These are phyloP conservation scores for Aratinga solstitialis DNA, from an alignment of 2,797 vertebrate genomes.

Conservation along the genomic window DNA sequence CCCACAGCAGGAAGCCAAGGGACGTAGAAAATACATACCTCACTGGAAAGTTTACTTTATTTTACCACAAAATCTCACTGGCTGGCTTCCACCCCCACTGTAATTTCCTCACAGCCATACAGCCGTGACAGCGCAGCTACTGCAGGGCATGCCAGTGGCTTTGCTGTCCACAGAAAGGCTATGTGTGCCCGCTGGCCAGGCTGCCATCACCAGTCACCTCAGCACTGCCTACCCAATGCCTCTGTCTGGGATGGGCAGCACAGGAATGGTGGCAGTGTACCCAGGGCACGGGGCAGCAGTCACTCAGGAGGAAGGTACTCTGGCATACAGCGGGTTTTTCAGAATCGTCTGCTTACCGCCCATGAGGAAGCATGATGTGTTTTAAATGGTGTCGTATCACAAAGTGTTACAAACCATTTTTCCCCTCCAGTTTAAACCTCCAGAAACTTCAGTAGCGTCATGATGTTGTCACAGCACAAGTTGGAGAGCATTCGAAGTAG, in stretches of 20 bases:
- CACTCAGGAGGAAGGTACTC: background rate
- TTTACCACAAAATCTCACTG: constrained; percentile 56
- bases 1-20: constrained; percentile 37
- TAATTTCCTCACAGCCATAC: constrained; percentile 32
- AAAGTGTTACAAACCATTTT: background rate
- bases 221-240: fast-evolving
- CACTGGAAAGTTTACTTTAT: constrained; percentile 63
- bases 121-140: background rate
- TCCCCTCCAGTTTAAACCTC: background rate
- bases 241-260: fast-evolving
- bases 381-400: background rate
- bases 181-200: background rate
- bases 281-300: background rate
- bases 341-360: background rate
- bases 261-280: background rate
- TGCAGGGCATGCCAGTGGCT: background rate
- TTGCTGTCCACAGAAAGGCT: background rate
- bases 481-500: constrained; percentile 11
- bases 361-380: background rate
- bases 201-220: fast-evolving
- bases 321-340: background rate
- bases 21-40: constrained; percentile 44
- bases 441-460: background rate
- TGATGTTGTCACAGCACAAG: background rate
- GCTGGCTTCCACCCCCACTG: constrained; percentile 60